Evolutionary conservation across 2,888 invertebrate genomes (phyloP).

Genomic region (Macropis europaea): DNA sequence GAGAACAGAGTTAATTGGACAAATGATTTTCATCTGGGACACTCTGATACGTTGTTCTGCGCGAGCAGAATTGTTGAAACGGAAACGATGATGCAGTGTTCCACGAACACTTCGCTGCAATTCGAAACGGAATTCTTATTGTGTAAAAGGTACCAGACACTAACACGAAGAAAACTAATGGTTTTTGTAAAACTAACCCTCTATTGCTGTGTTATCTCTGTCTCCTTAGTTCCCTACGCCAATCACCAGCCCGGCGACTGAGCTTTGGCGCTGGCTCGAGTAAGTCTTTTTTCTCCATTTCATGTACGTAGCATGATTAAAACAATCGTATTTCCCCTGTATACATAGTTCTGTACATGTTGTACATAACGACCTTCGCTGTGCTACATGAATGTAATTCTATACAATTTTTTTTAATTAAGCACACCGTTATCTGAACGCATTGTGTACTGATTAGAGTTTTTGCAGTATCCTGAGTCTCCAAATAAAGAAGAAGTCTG

Average conservation of each 20-base stretch:
- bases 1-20: too few relatives aligned
- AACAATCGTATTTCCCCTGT: background rate
- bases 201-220: conserved; percentile 75
- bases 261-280: conserved; percentile 95
- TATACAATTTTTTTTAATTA: too few relatives aligned
- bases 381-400: too few relatives aligned
- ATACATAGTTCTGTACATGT: conserved; percentile 1
- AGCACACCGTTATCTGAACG: too few relatives aligned
- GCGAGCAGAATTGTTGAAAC: background rate
- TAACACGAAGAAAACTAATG: conserved; percentile 57
- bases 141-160: conserved; percentile 56
- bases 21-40: too few relatives aligned
- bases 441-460: too few relatives aligned
- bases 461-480: too few relatives aligned
- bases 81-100: conserved; percentile 2
- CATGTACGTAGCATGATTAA: conserved; percentile 58
- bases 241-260: conserved; percentile 92
- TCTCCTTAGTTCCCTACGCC: conserved; percentile 91
- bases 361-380: background rate
- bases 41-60: too few relatives aligned
- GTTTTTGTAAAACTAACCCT: conserved; percentile 65
- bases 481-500: too few relatives aligned
- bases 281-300: conserved; percentile 82
- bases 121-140: conserved; percentile 50
- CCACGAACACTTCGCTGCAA: background rate